These are phyloP conservation scores for Holacanthella duospinosa DNA, from an alignment of 2,888 invertebrate genomes.

Conservation along the genomic window DNA sequence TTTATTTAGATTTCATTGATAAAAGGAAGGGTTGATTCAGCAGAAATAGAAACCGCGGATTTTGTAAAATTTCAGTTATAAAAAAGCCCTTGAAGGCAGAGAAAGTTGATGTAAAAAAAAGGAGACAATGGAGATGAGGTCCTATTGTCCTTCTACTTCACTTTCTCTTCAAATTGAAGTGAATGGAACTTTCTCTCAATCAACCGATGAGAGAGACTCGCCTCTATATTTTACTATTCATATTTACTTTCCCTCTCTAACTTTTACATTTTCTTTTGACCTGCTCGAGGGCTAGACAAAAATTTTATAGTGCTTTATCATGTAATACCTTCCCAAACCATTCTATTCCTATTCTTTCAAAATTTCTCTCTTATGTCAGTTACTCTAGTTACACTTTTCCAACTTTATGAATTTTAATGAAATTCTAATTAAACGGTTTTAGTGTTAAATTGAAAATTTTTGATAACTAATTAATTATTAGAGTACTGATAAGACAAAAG, in stretches of 20 bases:
- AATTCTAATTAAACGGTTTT: too few species aligned
- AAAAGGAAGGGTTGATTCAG: not conserved
- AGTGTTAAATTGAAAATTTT: too few species aligned
- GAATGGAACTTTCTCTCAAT: not conserved
- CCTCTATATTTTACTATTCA: not conserved
- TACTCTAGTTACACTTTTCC: too few species aligned
- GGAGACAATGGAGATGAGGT: not conserved
- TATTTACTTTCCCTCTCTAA: not conserved
- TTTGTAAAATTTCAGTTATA: not conserved
- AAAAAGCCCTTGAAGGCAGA: not conserved
- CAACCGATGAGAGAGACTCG: not conserved
- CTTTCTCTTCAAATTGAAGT: not conserved
- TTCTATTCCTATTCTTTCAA: too few species aligned
- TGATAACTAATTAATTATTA: too few species aligned
- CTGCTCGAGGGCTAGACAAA: not conserved
- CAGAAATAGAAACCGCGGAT: not conserved
- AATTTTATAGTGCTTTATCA: not conserved
- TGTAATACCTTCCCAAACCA: not conserved
- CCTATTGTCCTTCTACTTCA: not conserved
- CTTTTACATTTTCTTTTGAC: not conserved
- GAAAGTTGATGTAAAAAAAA: not conserved
- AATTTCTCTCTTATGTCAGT: too few species aligned
- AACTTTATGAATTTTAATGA: too few species aligned
- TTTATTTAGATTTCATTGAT: slow-evolving; percentile 1
- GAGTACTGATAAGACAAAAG: too few species aligned